Conservation (phyloP, 1,140 invertebrate genomes). For the Orchestia grillus region DNA sequence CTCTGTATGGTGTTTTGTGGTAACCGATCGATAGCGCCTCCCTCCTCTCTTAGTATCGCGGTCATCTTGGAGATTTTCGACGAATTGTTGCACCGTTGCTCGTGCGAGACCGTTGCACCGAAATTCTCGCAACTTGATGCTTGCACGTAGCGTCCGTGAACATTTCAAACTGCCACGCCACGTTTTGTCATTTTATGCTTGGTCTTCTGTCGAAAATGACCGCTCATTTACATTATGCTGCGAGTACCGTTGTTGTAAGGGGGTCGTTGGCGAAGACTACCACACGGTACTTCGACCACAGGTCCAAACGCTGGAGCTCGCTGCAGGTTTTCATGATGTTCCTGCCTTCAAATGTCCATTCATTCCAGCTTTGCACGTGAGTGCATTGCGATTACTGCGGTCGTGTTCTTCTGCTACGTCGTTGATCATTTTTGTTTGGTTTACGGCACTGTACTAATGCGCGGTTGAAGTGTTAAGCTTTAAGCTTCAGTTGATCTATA, state of each 20-base stretch:
- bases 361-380: neutral
- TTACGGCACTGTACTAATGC: neutral
- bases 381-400: no score
- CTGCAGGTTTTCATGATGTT: neutral
- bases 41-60: no score
- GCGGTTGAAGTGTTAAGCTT: neutral
- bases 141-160: no score
- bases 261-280: slow-evolving; percentile 69
- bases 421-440: neutral
- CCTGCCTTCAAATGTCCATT: neutral
- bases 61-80: no score
- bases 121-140: no score
- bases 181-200: slow-evolving; percentile 1
- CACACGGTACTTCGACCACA: neutral
- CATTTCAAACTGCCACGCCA: no score
- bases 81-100: no score
- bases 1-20: no score
- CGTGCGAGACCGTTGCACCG: no score
- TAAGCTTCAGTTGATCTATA: neutral
- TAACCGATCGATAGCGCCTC: no score
- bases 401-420: neutral
- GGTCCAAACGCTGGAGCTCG: neutral
- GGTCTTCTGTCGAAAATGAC: neutral
- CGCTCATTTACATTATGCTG: neutral
- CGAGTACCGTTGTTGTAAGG: neutral